phyloP scores from a whole-genome alignment of 2,888 invertebrate genomes.

The Dendrolimus houi region DNA sequence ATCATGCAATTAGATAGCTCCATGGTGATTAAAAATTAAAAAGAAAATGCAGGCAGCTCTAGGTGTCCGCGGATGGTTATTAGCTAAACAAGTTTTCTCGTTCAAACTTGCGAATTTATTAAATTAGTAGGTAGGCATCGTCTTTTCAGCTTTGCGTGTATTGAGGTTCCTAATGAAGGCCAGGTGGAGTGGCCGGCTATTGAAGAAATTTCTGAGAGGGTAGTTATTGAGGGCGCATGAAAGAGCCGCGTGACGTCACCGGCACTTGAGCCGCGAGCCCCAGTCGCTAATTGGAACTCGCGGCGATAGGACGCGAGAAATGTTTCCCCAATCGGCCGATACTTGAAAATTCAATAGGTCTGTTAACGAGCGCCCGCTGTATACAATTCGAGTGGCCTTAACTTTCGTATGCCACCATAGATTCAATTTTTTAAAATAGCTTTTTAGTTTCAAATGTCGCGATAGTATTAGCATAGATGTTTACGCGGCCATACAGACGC shows the following conservation, averaged over 20 bases:
- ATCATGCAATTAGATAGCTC: conserved; percentile 48
- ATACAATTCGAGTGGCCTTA: conserved; percentile 46
- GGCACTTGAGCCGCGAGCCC: conserved; percentile 64
- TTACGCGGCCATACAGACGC: conserved; percentile 39
- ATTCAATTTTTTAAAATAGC: conserved; percentile 27
- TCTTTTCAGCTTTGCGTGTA: conserved; percentile 57
- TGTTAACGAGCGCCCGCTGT: conserved; percentile 70
- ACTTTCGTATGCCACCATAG: conserved; percentile 33
- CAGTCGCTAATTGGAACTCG: conserved; percentile 74
- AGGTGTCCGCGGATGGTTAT: conserved; percentile 30
- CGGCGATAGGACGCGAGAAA: conserved; percentile 68
- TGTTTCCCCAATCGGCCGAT: conserved; percentile 70
- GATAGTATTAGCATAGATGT: conserved; percentile 12
- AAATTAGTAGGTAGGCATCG: conserved; percentile 47
- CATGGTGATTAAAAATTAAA: conserved; percentile 24
- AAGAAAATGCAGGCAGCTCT: conserved; percentile 5
- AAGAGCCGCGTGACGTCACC: conserved; percentile 69
- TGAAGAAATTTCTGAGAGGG: conserved; percentile 70
- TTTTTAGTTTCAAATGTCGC: conserved; percentile 17
- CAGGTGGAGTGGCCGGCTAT: conserved; percentile 69
- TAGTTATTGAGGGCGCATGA: conserved; percentile 72
- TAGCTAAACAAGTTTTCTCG: conserved; percentile 64
- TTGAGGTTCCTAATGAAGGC: conserved; percentile 71
- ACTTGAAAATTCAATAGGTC: conserved; percentile 71
- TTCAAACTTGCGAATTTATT: conserved; percentile 57